Percentiles rank a stretch among this genome's conserved stretches.
Evolutionary conservation across 2,113 vertebrate genomes (phyloP).

Genomic region (Ictalurus punctatus): DNA sequence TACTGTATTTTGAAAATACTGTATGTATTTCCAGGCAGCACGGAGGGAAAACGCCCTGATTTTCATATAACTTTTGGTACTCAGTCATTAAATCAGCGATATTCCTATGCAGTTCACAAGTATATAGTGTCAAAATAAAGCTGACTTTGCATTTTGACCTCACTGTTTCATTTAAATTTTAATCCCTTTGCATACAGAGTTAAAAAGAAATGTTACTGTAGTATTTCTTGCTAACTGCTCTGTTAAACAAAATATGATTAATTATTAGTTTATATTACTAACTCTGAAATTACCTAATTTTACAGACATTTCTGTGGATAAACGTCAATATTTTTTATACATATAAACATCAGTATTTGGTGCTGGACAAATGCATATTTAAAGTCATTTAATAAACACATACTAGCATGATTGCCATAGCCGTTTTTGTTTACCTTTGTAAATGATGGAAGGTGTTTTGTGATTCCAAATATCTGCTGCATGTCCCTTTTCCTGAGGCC

Average conservation of each 20-base stretch:
- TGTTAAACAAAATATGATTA: background rate
- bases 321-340: background rate
- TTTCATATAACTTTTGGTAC: background rate
- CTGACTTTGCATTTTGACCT: background rate
- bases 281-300: background rate
- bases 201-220: background rate
- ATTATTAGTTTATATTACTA: background rate
- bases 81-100: background rate
- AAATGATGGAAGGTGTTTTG: background rate
- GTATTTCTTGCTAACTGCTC: background rate
- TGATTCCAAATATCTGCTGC: constrained; percentile 49
- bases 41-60: background rate
- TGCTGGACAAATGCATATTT: background rate
- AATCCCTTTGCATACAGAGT: background rate
- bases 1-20: background rate
- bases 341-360: background rate
- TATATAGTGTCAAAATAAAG: background rate
- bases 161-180: background rate
- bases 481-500: constrained; percentile 59
- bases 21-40: background rate
- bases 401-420: too few species aligned
- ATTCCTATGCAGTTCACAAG: background rate
- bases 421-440: constrained; percentile 3
- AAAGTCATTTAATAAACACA: background rate
- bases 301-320: background rate